Percentiles rank a stretch among this genome's conserved stretches.
Evolutionary conservation across 2,888 invertebrate genomes (phyloP).

Genomic region (Stramonita haemastoma): DNA sequence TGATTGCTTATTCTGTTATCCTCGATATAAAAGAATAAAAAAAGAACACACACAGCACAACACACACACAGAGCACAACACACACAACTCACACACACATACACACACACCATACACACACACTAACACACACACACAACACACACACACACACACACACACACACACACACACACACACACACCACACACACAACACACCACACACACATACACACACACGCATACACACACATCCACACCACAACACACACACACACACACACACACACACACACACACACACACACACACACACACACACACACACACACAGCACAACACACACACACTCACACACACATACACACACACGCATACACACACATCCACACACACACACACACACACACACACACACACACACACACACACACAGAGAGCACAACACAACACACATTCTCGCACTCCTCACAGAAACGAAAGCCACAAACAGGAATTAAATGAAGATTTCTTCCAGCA

Average conservation of each 20-base stretch:
- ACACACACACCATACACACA: too few relatives aligned
- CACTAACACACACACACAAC: too few relatives aligned
- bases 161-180: background rate
- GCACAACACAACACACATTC: too few relatives aligned
- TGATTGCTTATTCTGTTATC: too few relatives aligned
- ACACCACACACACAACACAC: too few relatives aligned
- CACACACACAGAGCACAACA: too few relatives aligned
- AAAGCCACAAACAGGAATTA: too few relatives aligned
- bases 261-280: background rate
- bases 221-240: background rate
- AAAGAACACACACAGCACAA: too few relatives aligned
- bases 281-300: conserved; percentile 18
- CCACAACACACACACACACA: background rate
- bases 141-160: background rate
- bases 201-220: background rate
- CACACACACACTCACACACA: conserved; percentile 1
- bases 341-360: conserved; percentile 16
- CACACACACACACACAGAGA: background rate
- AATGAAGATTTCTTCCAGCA: too few relatives aligned
- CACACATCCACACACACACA: background rate
- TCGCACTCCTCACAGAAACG: too few relatives aligned
- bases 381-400: background rate
- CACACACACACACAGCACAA: background rate
- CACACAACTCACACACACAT: too few relatives aligned
- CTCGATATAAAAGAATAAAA: too few relatives aligned